Percentiles rank a stretch among this genome's conserved stretches.
These are phyloP conservation scores for Lepus americanus DNA, from an alignment of 2,113 vertebrate species.

Conservation along the genomic window DNA sequence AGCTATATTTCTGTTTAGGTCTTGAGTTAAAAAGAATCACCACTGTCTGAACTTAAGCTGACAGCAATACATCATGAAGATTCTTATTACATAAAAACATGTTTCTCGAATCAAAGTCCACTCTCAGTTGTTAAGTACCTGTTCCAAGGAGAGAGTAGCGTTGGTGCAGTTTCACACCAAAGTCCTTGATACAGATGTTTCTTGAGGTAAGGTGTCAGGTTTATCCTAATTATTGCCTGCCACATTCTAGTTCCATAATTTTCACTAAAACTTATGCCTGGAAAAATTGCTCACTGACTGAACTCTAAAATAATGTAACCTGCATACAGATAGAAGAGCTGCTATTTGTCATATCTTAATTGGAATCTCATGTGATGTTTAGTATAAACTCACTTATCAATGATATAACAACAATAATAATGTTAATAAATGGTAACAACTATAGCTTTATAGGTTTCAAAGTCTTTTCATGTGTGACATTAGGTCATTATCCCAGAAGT, in stretches of 20 bases:
- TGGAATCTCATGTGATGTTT: not conserved
- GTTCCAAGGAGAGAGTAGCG: constrained; percentile 48
- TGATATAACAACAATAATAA: not conserved
- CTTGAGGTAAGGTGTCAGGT: not conserved
- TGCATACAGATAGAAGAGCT: not conserved
- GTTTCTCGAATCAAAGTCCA: not conserved
- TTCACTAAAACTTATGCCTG: not conserved
- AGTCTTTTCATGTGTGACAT: not conserved
- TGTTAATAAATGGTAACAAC: not conserved
- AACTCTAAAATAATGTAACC: constrained; percentile 14
- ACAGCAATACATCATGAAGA: not conserved
- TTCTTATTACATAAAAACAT: not conserved
- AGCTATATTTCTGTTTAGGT: not conserved
- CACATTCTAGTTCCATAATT: not conserved
- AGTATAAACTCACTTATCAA: not conserved
- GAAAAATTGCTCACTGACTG: not conserved
- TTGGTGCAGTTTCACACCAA: not conserved
- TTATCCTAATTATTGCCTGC: not conserved
- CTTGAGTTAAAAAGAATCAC: constrained; percentile 24
- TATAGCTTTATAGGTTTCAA: not conserved
- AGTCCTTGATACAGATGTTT: not conserved
- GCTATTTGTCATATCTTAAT: not conserved
- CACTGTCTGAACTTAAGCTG: not conserved
- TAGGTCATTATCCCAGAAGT: not conserved
- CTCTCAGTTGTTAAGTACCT: not conserved